Conservation (phyloP, 2,888 invertebrate genomes). For the Cryptocheilus praepositus region DNA sequence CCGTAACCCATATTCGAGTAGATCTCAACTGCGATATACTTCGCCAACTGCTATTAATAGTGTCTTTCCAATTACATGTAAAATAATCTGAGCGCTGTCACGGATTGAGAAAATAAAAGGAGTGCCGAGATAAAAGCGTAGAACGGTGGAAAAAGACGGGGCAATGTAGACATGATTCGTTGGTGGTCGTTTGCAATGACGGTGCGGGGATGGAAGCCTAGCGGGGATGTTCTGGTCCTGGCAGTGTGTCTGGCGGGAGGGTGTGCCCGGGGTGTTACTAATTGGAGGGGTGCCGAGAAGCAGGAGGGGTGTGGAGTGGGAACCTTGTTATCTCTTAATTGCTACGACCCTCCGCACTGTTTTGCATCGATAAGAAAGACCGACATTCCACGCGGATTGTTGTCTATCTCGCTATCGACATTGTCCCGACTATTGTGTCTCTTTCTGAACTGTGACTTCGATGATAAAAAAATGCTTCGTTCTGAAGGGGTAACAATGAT, state of each 20-base stretch:
- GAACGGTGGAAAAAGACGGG: slow-evolving; percentile 34
- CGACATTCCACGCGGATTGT: slow-evolving; percentile 30
- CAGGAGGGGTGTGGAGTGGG: slow-evolving; percentile 35
- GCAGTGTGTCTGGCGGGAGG: slow-evolving; percentile 47
- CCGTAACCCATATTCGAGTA: too few relatives aligned
- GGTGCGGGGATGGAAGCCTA: slow-evolving; percentile 41
- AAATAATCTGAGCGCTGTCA: too few relatives aligned
- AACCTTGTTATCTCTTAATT: slow-evolving; percentile 76
- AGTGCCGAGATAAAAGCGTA: slow-evolving; percentile 22
- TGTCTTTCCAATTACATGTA: too few relatives aligned
- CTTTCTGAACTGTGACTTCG: neutral
- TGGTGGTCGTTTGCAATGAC: slow-evolving; percentile 19
- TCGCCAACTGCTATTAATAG: too few relatives aligned
- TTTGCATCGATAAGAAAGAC: slow-evolving; percentile 73
- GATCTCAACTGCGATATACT: too few relatives aligned
- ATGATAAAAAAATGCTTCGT: neutral
- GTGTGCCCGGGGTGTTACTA: slow-evolving; percentile 70
- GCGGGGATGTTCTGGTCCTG: slow-evolving; percentile 57
- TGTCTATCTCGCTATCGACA: slow-evolving; percentile 22
- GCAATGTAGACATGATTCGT: slow-evolving; percentile 17
- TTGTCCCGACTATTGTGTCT: slow-evolving; percentile 12
- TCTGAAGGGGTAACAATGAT: neutral
- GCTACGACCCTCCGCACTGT: slow-evolving; percentile 72
- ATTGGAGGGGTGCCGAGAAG: slow-evolving; percentile 73
- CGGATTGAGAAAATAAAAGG: slow-evolving; percentile 13